Evolutionary conservation across 1,140 invertebrate genomes (phyloP), one percentile per base, ranked within the genome.

Genomic region (Heliconius hewitsoni): DNA sequence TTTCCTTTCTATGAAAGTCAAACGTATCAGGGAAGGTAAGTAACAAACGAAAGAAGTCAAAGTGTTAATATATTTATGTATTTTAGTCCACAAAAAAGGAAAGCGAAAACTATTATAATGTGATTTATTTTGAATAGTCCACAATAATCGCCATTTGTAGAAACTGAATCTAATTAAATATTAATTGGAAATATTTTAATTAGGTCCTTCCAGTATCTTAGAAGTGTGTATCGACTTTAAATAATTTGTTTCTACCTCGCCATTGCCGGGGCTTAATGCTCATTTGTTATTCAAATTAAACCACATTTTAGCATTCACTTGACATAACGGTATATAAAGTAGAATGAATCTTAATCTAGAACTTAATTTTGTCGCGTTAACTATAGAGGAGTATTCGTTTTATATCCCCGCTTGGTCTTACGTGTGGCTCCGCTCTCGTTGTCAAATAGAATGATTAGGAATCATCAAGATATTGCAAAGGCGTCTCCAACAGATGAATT

Each of bases 251-350:
- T 66, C 27, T 9, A 66, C 60, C 60, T 66, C 30, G 60, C 60
- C 60, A 16, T 66, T 66, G 27, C 60, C 23, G 23, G 60, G 23
- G 16, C 23, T 66, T 66, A 66, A 66, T 66, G 60, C 27, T 66
- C 60, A 66, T 66, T 66, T 66, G 60, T 66, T 66, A 66, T 66
- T 66, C 60, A 66, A 66, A 66, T 66, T 66, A 66, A 66, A 66
- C 60, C 60, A 66, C 60, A 66, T 66, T 66, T 66, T 66, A 66
- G 60, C 60, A 66, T 66, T 66, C 60, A 66, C 60, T 66, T 66
- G 60, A 66, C 60, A 66, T 66, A 66, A 66, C 60, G 60, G 60
- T 66, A 66, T 66, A 66, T 66, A 66, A 66, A 66, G 60, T 66
- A 66, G 60, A 66, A 30, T 66, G 60, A 66, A 66, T 30, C 60